Evolutionary conservation across 2,797 vertebrate species (phyloP).

Genomic region (Sternotherus odoratus): DNA sequence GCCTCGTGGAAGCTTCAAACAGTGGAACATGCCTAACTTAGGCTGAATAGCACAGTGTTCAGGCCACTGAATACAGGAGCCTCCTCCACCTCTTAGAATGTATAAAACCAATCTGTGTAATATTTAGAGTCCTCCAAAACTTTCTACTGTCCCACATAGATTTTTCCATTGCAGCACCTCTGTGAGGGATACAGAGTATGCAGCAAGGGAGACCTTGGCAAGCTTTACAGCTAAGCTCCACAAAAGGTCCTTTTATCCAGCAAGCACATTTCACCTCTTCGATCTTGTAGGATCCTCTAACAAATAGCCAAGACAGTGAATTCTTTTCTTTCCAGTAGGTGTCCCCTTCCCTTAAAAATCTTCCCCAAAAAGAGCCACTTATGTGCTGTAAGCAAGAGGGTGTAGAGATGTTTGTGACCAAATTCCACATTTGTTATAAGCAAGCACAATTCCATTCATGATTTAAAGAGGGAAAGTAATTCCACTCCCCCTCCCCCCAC

Average conservation of each 20-base stretch:
- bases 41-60: background rate
- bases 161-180: conserved; percentile 32
- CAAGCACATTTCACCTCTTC: background rate
- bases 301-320: background rate
- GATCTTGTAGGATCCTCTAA: background rate
- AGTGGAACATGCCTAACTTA: background rate
- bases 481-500: background rate
- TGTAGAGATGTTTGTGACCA: too few species aligned
- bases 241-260: conserved; percentile 21
- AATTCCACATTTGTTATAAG: background rate
- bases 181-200: background rate
- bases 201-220: conserved; percentile 1
- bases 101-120: background rate
- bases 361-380: background rate
- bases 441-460: background rate
- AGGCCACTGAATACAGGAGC: background rate
- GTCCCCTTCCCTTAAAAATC: background rate
- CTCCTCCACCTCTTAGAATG: background rate
- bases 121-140: background rate
- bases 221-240: background rate
- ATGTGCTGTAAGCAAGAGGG: background rate
- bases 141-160: conserved; percentile 7
- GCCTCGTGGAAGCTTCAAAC: background rate
- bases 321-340: background rate
- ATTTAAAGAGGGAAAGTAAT: background rate